A percentile compares a stretch with the other conserved stretches of the same genome.
Evolutionary conservation across 2,797 vertebrate genomes (phyloP).

Genomic region (Enteromius fasciolatus): DNA sequence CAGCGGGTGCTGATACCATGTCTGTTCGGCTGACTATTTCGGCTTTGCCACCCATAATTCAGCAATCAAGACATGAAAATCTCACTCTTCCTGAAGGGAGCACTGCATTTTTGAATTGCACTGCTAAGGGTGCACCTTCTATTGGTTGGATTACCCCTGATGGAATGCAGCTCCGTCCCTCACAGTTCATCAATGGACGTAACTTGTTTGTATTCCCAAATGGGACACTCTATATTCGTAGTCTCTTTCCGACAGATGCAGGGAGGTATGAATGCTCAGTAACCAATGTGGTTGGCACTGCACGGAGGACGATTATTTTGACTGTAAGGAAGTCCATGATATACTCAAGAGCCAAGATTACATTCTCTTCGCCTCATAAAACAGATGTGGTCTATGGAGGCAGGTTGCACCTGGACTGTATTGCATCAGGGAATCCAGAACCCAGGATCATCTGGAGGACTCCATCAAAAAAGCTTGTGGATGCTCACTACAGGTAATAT

Average conservation of each 20-base stretch:
- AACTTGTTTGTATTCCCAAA: conserved; percentile 88
- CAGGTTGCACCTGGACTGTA: conserved; percentile 83
- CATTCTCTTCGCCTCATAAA: conserved; percentile 77
- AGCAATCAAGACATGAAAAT: conserved; percentile 81
- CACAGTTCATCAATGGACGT: conserved; percentile 78
- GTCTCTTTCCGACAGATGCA: conserved; percentile 70
- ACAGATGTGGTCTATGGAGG: conserved; percentile 84
- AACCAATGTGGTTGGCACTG: conserved; percentile 79
- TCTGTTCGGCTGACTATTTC: conserved; percentile 84
- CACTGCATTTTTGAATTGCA: conserved; percentile 83
- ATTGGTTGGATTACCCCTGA: conserved; percentile 85
- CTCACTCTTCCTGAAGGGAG: conserved; percentile 77
- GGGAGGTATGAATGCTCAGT: conserved; percentile 88
- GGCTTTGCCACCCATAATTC: conserved; percentile 82
- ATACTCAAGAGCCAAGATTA: conserved; percentile 83
- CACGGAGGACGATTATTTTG: conserved; percentile 78
- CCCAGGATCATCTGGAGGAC: conserved; percentile 90
- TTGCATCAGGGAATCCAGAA: conserved; percentile 84
- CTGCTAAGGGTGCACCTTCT: conserved; percentile 77
- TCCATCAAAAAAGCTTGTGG: conserved; percentile 88
- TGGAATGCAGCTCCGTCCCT: conserved; percentile 78
- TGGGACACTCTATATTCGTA: conserved; percentile 85
- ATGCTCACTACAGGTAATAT: conserved; percentile 86
- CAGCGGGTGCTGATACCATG: conserved; percentile 81
- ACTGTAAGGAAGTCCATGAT: conserved; percentile 70